phyloP scores from a whole-genome alignment of 2,888 invertebrate genomes.

The Lepidonotus clava region DNA sequence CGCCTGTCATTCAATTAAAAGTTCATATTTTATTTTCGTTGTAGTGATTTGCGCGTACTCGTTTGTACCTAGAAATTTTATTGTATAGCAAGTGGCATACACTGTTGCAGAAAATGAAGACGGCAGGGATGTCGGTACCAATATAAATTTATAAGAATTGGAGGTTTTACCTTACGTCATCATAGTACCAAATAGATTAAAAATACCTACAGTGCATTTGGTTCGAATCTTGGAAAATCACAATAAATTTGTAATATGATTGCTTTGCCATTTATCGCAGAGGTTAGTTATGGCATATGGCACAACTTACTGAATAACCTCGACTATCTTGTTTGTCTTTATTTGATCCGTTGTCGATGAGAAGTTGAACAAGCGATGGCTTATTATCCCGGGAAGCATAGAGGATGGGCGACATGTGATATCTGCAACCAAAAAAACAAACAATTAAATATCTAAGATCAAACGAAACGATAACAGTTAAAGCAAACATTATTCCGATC shows the following conservation, averaged over 20 bases:
- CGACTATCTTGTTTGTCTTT: slow-evolving; percentile 58
- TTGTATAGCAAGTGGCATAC: no score
- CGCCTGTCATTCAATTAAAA: slow-evolving; percentile 6
- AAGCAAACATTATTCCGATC: no score
- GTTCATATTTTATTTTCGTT: no score
- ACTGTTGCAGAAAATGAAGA: neutral
- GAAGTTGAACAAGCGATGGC: slow-evolving; percentile 14
- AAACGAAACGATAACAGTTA: neutral
- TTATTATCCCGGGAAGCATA: slow-evolving; percentile 78
- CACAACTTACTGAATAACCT: slow-evolving; percentile 54
- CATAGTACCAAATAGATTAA: neutral
- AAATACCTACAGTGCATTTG: no score
- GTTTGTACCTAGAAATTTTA: no score
- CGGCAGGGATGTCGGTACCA: neutral
- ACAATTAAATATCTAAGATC: neutral
- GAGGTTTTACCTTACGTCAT: neutral
- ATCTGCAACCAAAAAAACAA: slow-evolving; percentile 67
- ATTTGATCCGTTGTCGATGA: slow-evolving; percentile 44
- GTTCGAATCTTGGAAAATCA: no score
- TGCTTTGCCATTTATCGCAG: no score
- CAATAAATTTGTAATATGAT: no score
- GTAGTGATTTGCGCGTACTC: no score
- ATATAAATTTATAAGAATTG: neutral
- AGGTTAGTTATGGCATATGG: neutral
- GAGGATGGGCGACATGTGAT: slow-evolving; percentile 80